Base-by-base conservation (phyloP, 2,113 vertebrate genomes). In the Elachura formosa region DNA sequence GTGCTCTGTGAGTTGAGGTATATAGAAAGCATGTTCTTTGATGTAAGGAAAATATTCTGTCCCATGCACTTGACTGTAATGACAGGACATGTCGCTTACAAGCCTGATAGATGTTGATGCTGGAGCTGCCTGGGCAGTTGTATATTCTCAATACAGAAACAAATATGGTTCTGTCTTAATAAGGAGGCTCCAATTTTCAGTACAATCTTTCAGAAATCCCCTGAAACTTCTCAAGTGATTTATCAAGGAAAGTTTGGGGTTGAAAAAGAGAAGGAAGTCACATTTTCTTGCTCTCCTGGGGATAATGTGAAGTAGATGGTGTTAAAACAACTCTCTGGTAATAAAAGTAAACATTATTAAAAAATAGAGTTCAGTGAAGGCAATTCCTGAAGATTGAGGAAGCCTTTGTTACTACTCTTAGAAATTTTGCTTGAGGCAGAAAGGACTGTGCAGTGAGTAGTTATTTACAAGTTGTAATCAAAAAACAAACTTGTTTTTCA, bases 41-140 rank as follows among this genome's bases (percentile, higher is more conserved):
- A 76, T 90, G 87, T 92, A 54, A 81, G 75, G 91, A 96, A 96
- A 96, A 86, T 89, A 96, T 93, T 96, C 78, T 93, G 43, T 95
- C 48, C 89, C 34, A 22, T 83, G 62, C 77, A 83, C 62, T 97
- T 34, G 26, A 80, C 93, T 91, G 61, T 87, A 96, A 96, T 96
- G 90, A 94, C 5, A 43, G 90, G 52, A 86, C 59, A 38, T 80
- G 58, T 76, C 64, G 77, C 68, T 81, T 79, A 34, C 49, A 48
- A 96, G 78, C 82, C 87, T 74, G 89, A 33, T 72, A 89, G 78
- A 75, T 93, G 52, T 31, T 84, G 36, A 31, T 94, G 56, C 51
- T 48, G 76, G 83, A 96, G 87, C 91, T 96, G 91, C 91, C 92
- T 95, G 79, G 46, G 23, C 26, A 87, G 72, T 26, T 83, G 51